phyloP scores from a whole-genome alignment of 2,797 vertebrate genomes.

The Galagoides demidoff region DNA sequence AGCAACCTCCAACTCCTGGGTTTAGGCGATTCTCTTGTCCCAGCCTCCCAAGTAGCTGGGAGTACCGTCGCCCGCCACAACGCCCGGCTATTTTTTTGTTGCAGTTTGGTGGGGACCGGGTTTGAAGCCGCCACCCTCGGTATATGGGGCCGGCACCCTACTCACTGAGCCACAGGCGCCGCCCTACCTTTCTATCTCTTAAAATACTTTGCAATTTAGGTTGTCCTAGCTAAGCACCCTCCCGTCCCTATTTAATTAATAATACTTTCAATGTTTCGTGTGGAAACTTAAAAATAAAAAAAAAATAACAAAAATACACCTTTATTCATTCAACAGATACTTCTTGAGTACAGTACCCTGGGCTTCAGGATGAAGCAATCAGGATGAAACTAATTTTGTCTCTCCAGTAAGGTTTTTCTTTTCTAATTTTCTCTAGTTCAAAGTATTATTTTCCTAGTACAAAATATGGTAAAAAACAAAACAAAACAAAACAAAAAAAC shows the following conservation, averaged over 20 bases:
- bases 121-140: too few species aligned
- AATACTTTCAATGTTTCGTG: neutral
- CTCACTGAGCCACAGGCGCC: too few species aligned
- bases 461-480: neutral
- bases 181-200: neutral
- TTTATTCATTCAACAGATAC: neutral
- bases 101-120: too few species aligned
- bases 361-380: conserved; percentile 24
- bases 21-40: too few species aligned
- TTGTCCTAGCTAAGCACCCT: neutral
- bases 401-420: neutral
- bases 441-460: conserved; percentile 1
- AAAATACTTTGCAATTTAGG: neutral
- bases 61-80: too few species aligned
- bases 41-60: too few species aligned
- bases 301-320: neutral
- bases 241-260: neutral
- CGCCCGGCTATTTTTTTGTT: too few species aligned
- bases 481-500: too few species aligned
- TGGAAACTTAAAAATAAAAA: neutral
- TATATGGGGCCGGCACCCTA: too few species aligned
- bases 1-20: too few species aligned
- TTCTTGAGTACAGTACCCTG: neutral
- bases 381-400: conserved; percentile 5
- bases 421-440: conserved; percentile 1